Conservation (phyloP, 2,797 vertebrate species). For the Enteromius afrohamiltoni region DNA sequence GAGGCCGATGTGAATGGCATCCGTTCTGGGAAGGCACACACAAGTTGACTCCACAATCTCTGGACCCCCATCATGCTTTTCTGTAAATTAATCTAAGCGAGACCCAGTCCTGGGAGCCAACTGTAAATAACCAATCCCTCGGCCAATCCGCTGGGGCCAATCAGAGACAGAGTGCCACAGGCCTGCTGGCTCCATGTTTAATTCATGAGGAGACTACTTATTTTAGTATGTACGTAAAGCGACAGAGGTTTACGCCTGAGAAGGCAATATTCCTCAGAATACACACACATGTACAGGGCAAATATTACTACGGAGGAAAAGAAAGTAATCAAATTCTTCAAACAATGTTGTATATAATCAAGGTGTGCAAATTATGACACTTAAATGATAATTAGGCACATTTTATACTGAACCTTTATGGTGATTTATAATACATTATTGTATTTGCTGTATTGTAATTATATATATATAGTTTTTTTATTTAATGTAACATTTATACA, state of each 20-base stretch:
- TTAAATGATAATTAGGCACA: not conserved
- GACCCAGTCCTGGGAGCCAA: slow-evolving; percentile 14
- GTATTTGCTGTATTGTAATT: not conserved
- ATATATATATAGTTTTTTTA: no score
- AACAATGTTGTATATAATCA: not conserved
- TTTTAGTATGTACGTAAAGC: slow-evolving; percentile 49
- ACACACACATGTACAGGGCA: not conserved
- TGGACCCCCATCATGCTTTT: slow-evolving; percentile 42
- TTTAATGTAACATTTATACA: no score
- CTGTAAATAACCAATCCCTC: slow-evolving; percentile 47
- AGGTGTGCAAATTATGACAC: not conserved
- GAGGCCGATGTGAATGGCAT: slow-evolving; percentile 51
- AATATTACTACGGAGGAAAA: not conserved
- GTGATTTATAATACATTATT: no score
- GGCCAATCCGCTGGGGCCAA: slow-evolving; percentile 15
- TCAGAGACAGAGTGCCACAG: slow-evolving; percentile 34
- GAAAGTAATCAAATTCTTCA: not conserved
- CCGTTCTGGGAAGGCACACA: slow-evolving; percentile 52
- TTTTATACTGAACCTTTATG: not conserved
- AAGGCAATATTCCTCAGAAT: slow-evolving; percentile 7
- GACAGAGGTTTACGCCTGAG: slow-evolving; percentile 34
- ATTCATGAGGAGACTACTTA: slow-evolving; percentile 51
- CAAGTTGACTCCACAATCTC: slow-evolving; percentile 42
- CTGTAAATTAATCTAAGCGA: slow-evolving; percentile 38
- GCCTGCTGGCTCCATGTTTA: slow-evolving; percentile 45